Percentiles rank a stretch among this genome's conserved stretches.
Evolutionary conservation across 2,113 vertebrate species (phyloP).

Genomic region (Acrocephalus arundinaceus): DNA sequence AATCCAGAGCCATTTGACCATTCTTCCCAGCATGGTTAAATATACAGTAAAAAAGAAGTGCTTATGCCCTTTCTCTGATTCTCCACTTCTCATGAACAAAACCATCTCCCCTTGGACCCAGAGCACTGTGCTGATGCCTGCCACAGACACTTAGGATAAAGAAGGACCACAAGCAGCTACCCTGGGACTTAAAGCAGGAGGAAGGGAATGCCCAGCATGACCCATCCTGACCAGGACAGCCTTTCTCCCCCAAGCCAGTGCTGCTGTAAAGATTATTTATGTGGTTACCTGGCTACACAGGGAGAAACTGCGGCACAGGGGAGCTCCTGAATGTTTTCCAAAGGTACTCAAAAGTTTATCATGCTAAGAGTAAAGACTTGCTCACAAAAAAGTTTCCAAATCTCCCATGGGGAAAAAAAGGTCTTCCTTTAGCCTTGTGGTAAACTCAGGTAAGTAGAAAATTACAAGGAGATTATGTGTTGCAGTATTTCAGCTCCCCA

Average conservation of each 20-base stretch:
- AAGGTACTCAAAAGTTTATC: not conserved
- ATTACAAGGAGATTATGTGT: not conserved
- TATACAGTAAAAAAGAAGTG: not conserved
- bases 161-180: not conserved
- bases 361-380: not conserved
- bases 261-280: not conserved
- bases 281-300: fast-evolving
- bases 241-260: not conserved
- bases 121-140: not conserved
- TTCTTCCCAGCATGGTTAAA: not conserved
- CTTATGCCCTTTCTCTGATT: not conserved
- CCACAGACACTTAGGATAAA: not conserved
- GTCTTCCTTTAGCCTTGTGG: not conserved
- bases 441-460: not conserved
- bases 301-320: fast-evolving
- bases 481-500: not conserved
- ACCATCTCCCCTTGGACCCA: not conserved
- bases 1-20: not conserved
- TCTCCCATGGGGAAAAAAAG: not conserved
- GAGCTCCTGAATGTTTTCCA: not conserved
- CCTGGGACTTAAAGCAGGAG: not conserved
- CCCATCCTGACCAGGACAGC: not conserved
- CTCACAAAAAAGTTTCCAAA: not conserved
- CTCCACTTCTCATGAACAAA: not conserved
- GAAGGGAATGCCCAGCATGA: not conserved